phyloP scores from a whole-genome alignment of 2,797 vertebrate genomes.

The Melanotaenia trifasciata region DNA sequence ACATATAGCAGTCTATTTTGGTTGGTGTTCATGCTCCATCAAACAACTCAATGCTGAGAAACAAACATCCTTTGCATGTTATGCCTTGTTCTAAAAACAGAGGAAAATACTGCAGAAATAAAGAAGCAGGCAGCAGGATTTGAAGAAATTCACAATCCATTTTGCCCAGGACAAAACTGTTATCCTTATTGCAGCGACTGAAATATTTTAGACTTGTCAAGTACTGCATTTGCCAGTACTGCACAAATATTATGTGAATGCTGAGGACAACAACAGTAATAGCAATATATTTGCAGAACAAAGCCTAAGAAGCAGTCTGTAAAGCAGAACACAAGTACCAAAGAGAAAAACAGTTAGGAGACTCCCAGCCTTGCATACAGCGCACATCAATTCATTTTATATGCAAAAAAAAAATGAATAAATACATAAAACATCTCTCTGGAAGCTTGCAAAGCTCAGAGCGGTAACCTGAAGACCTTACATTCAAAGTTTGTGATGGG shows the following conservation, averaged over 20 bases:
- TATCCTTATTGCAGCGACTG: conserved; percentile 12
- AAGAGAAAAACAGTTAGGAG: conserved; percentile 44
- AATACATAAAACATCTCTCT: conserved; percentile 6
- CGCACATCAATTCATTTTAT: conserved; percentile 55
- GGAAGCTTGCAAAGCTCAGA: conserved; percentile 18
- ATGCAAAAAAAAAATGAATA: conserved; percentile 7
- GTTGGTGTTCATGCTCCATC: conserved; percentile 5
- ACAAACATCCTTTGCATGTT: conserved; percentile 22
- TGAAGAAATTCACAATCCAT: not conserved
- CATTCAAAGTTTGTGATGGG: conserved; percentile 10
- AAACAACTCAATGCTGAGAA: conserved; percentile 18
- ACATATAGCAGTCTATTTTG: not conserved
- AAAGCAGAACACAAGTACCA: conserved; percentile 25
- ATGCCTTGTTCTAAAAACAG: conserved; percentile 5
- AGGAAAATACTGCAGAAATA: conserved; percentile 14
- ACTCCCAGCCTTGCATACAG: conserved; percentile 51
- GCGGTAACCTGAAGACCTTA: conserved; percentile 25
- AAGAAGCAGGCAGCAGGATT: conserved; percentile 10
- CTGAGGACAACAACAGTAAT: conserved; percentile 39
- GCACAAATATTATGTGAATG: conserved; percentile 32
- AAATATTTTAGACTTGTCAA: conserved; percentile 43
- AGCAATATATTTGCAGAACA: conserved; percentile 43
- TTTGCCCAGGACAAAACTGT: conserved; percentile 19
- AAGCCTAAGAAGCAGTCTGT: conserved; percentile 38
- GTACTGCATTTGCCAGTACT: conserved; percentile 8